These are phyloP conservation scores for Montipora capitata DNA, from an alignment of 92 coral and sea anemone genomes.

Conservation along the genomic window DNA sequence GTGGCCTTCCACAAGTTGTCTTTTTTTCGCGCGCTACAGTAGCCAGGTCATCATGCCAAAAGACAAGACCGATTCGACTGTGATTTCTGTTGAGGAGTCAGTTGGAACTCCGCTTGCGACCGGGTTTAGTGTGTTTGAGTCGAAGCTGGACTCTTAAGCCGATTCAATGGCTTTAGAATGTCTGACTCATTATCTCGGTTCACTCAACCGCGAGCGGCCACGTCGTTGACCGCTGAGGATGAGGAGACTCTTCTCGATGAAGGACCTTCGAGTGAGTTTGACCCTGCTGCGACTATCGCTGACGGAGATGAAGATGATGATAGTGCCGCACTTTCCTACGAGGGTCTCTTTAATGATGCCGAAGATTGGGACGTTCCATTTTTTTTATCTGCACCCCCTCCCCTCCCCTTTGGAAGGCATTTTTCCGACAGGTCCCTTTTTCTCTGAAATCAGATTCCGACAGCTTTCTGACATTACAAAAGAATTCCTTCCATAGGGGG, in stretches of 20 bases:
- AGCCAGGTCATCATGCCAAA: neutral
- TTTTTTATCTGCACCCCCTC: too few relatives aligned
- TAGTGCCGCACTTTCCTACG: constrained; percentile 10
- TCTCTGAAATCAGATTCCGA: too few relatives aligned
- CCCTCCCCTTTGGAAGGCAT: too few relatives aligned
- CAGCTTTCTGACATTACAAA: too few relatives aligned
- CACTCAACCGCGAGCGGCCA: neutral
- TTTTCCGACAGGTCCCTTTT: too few relatives aligned
- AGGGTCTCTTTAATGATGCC: too few relatives aligned
- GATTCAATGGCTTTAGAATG: neutral
- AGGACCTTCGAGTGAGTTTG: constrained; percentile 19
- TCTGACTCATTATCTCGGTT: neutral
- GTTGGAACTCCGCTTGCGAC: neutral
- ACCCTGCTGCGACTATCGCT: constrained; percentile 38
- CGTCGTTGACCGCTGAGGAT: neutral
- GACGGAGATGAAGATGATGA: constrained; percentile 15
- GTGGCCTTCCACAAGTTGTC: neutral
- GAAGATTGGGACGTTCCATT: too few relatives aligned
- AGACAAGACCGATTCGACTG: neutral
- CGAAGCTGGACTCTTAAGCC: neutral
- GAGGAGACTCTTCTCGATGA: neutral
- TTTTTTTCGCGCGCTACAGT: constrained; percentile 19
- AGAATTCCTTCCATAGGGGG: too few relatives aligned
- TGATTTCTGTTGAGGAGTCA: too few relatives aligned
- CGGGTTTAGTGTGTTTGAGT: neutral